Base-by-base conservation (phyloP, 2,888 invertebrate species). In the Trachelus troglodyta region DNA sequence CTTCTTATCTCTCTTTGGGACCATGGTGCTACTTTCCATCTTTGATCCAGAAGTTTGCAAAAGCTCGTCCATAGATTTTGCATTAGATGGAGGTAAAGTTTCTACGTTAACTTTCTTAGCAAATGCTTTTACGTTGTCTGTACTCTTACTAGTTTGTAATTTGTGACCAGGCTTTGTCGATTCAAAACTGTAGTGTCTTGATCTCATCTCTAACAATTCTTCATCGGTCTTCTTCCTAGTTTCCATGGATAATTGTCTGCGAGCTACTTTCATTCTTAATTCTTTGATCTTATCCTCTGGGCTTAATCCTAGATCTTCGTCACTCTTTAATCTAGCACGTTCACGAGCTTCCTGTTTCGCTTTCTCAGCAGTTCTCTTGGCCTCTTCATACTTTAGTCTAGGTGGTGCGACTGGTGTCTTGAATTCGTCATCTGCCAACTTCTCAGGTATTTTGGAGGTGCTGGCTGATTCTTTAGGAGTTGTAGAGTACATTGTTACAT, bases 251-350 rank as follows among this genome's bases (percentile, higher is more conserved):
- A 90, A 83, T 79, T 90, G 91, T 35, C 90, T 84, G 73, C 88
- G 85, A 3, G 86, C 87, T 0, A 91, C 89, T 83, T 93, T 93
- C 85, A 93, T 91, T 77, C 94, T 92, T 31, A 95, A 85, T 77
- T 93, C 91, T 80, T 92, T 92, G 78, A 95, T 92, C 86, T 94
- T 94, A 80, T 95, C 95, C 86, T 95, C 95, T 0, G 94, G 95
- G 89, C 94, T 95, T n/a, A 94, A 92, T 2, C 96, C 95, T 34
- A 96, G 90, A 87, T 96, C 96, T 82, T 95, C 95, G 87, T 96
- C 96, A 79, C 95, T 95, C 90, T 95, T 95, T 34, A 95, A 90
- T 74, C 95, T 93, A 12, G 95, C 95, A 75, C 95, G 92, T 33
- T 94, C 94, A 77, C 95, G 92, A 1, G 94, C 94, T 81, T 94